Evolutionary conservation across 2,113 vertebrate species (phyloP), one percentile per base, ranked within the genome.

Genomic region (Amphiprion ocellaris): DNA sequence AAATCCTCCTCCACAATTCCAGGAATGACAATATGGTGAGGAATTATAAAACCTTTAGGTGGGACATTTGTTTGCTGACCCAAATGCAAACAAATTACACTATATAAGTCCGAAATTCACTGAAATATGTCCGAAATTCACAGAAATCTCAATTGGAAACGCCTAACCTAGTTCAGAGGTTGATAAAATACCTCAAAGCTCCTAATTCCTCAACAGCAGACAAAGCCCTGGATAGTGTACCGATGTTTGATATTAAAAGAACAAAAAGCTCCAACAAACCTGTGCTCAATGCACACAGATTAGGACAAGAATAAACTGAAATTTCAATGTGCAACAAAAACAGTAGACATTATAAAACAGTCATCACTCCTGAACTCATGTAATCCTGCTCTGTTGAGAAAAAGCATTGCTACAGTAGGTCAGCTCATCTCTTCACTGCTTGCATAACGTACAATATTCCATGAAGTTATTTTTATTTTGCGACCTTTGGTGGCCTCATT

Each of bases 321-420:
- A 75, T 75, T 83, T 83, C 46, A 21, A 53, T n/a, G 44, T 24
- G 49, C 24, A 73, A 28, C 74, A 54, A 5, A 61, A 74, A 79
- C 50, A 61, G 68, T 0, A 33, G 30, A 72, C 54, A 41, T 65
- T 49, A 60, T 60, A 64, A 81, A 59, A 23, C 54, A 26, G 28
- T 52, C 56, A n/a, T 54, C 41, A 41, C 4, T 24, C 0, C 37
- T 52, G 17, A 66, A 71, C 16, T 46, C 50, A 62, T 41, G 70
- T 82, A 87, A 87, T 89, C 80, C 81, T 53, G 46, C 60, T 30
- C 10, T 23, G 37, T 64, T 58, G 30, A 74, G 24, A 67, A 21
- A 68, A 46, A n/a, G 8, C 6, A 28, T 75, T 19, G 7, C 39
- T 61, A 66, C 52, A 59, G 56, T 73, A 59, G 74, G 64, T 75